phyloP scores from a whole-genome alignment of 2,113 vertebrate genomes.

The Pseudorasbora parva region DNA sequence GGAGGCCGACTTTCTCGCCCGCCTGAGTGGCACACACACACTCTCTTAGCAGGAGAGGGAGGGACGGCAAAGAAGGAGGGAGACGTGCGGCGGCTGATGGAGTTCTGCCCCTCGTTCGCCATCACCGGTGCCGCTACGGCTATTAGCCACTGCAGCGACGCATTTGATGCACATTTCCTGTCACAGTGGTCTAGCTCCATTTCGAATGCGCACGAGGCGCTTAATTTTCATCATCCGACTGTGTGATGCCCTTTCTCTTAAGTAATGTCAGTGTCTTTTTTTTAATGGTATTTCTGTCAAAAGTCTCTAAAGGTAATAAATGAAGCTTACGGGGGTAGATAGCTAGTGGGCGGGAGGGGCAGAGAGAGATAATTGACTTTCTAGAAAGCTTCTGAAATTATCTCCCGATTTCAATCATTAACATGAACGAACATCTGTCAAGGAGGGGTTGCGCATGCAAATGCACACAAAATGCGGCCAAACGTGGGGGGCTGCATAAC shows the following conservation, averaged over 20 bases:
- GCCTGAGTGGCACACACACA: constrained; percentile 82
- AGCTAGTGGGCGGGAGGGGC: constrained; percentile 4
- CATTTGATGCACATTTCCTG: constrained; percentile 84
- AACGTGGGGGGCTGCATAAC: neutral
- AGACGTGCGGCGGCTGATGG: neutral
- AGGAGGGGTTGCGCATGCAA: neutral
- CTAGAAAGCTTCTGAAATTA: constrained; percentile 88
- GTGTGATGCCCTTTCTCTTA: constrained; percentile 88
- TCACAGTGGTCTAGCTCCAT: constrained; percentile 81
- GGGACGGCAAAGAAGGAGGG: constrained; percentile 43
- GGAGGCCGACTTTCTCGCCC: constrained; percentile 82
- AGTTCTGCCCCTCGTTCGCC: constrained; percentile 42
- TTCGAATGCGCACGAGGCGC: constrained; percentile 85
- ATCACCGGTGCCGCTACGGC: constrained; percentile 20
- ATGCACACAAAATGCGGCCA: neutral
- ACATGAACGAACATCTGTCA: constrained; percentile 30
- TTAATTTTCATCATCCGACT: constrained; percentile 90
- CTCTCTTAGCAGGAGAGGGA: constrained; percentile 58
- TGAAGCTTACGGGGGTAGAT: constrained; percentile 81
- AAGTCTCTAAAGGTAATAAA: constrained; percentile 86
- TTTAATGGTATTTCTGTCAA: constrained; percentile 91
- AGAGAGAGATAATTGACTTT: constrained; percentile 86
- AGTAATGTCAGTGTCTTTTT: constrained; percentile 84
- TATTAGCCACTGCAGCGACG: constrained; percentile 85
- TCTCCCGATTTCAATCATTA: constrained; percentile 57